These are phyloP conservation scores for Chloroceryle inda DNA, from an alignment of 2,797 vertebrate genomes.

Conservation along the genomic window DNA sequence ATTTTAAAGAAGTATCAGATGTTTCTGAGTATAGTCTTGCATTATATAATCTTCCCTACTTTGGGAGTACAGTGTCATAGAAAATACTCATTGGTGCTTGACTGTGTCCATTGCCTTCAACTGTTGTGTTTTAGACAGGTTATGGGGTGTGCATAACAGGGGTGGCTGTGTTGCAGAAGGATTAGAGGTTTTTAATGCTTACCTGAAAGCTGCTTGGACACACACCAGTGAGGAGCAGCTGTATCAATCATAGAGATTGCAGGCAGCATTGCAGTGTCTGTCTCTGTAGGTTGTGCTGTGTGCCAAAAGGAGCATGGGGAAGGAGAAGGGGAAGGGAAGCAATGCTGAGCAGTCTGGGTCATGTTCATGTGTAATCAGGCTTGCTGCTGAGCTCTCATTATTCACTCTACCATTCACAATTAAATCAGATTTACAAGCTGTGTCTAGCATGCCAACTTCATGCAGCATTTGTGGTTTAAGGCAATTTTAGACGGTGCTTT, in stretches of 20 bases:
- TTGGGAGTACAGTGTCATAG: not conserved
- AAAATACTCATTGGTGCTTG: not conserved
- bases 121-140: not conserved
- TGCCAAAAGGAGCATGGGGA: not conserved
- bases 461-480: conserved; percentile 44
- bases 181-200: not conserved
- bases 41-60: not conserved
- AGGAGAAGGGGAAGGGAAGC: not conserved
- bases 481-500: conserved; percentile 57
- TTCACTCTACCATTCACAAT: conserved; percentile 73
- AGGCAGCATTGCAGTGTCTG: fast-evolving
- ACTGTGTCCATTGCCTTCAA: not conserved
- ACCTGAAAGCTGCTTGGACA: not conserved
- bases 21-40: not conserved
- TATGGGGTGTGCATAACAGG: fast-evolving
- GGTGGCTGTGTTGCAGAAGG: not conserved
- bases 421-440: conserved; percentile 69
- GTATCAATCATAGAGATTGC: not conserved
- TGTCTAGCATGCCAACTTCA: conserved; percentile 43
- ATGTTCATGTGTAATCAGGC: conserved; percentile 47
- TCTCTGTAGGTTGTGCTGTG: not conserved
- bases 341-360: not conserved
- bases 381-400: conserved; percentile 69
- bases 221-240: not conserved
- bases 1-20: not conserved